Evolutionary conservation across 2,888 invertebrate species (phyloP), one percentile per base, ranked within the genome.

Genomic region (Ormyrus pomaceus): DNA sequence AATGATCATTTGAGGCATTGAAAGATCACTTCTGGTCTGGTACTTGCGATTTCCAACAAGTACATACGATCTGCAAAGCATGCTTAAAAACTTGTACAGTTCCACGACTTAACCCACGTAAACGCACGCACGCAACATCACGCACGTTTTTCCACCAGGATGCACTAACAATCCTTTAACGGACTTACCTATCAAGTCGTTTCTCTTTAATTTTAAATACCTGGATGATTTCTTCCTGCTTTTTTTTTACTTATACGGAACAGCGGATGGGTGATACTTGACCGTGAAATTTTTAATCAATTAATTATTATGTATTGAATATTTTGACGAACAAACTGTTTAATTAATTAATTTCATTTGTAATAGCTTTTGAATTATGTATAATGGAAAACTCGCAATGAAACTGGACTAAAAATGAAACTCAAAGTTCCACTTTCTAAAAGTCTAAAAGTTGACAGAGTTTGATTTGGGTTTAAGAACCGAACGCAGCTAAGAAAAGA

Each of bases 91-190:
- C 13, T 34, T 34, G 34, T 34, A 34, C 34, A 34, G 46, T 53
- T 76, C 46, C 19, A n/a, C 48, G 70, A 77, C 77, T 77, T 70
- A 77, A 77, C 77, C 48, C 61, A 70, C 77, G 64, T n/a, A 70
- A 77, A 76, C 69, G 62, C 76, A 77, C 76, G 77, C 77, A 77
- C 70, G 77, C 58, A 77, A 77, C 70, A 77, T 59, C 46, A 75
- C 68, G 62, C 70, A 77, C 70, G 64, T 70, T 77, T 64, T 65
- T 56, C 64, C 70, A 10, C 62, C n/a, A 69, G 50, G 46, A 64
- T 77, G 70, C 69, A 77, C 77, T 77, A 77, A 69, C 69, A 48
- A 77, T 70, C 34, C n/a, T 64, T 11, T 19, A 56, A 69, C 68
- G 46, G 53, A 75, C 66, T 68, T 61, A 58, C n/a, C 56, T 13